A percentile compares a stretch with the other conserved stretches of the same genome.
These are phyloP conservation scores for Marcusenius ussheri DNA, from an alignment of 2,113 vertebrate species.

Conservation along the genomic window DNA sequence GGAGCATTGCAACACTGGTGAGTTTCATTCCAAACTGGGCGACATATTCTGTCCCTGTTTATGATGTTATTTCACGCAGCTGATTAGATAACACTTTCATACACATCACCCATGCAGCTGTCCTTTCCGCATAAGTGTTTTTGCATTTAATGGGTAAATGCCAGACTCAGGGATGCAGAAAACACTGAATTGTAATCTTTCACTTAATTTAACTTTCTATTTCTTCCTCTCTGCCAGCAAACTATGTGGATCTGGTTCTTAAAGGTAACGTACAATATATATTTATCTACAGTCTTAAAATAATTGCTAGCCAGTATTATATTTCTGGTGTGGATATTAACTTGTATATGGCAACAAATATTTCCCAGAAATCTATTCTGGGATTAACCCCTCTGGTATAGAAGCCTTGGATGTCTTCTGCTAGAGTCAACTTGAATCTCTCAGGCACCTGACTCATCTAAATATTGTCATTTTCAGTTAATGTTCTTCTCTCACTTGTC, in stretches of 20 bases:
- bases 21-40: constrained; percentile 35
- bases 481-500: not conserved
- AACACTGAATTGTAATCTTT: not conserved
- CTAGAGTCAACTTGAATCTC: not conserved
- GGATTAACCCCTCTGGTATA: not conserved
- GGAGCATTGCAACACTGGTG: constrained; percentile 94
- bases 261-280: constrained; percentile 16
- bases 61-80: not conserved
- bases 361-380: not conserved
- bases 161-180: not conserved
- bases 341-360: not conserved
- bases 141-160: not conserved
- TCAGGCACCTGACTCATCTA: not conserved
- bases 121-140: not conserved
- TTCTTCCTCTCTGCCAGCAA: not conserved
- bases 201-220: not conserved
- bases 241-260: constrained; percentile 17
- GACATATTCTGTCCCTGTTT: not conserved
- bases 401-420: not conserved
- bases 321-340: not conserved
- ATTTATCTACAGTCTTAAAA: not conserved
- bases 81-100: not conserved
- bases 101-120: not conserved
- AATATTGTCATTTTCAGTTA: not conserved
- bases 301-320: not conserved